Evolutionary conservation across 2,797 vertebrate genomes (phyloP), one percentile per base, ranked within the genome.

Genomic region (Halcyon chelicuti): DNA sequence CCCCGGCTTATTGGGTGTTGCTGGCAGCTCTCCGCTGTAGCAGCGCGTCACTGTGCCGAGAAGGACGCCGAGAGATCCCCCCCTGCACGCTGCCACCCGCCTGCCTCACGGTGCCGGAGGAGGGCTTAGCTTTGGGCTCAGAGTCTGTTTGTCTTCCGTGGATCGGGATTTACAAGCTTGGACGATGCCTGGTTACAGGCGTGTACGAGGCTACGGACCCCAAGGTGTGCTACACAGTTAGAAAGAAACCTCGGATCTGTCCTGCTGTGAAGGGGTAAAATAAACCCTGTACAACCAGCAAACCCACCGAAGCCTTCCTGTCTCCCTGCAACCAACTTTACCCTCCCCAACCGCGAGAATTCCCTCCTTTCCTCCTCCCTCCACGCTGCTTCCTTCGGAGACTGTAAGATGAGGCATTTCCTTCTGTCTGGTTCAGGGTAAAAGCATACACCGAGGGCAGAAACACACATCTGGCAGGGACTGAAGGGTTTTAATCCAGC

Each of bases 401-500:
- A 67, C 88, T 88, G 55, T 73, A 96, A 88, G 63, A 97, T 95
- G 89, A 97, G 72, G 77, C 74, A 86, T 81, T 83, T 94, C 86
- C 49, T 73, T 76, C 93, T 73, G 2, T 76, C 44, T 73, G 87
- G 42, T 94, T 91, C 81, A 85, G 90, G 86, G 93, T 93, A 72
- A 95, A 91, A 90, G 70, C 86, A 35, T 83, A 87, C 97, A 94
- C 94, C 65, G 62, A 85, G 86, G 93, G 93, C 97, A 97, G 91
- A 96, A 95, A 22, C 49, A 88, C 92, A 96, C 96, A 97, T 88
- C 95, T 96, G 96, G 94, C 93, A 97, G 96, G 97, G 94, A 88
- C 95, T 74, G 92, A 97, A 97, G 96, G 94, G 81, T 96, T 97
- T 96, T 86, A 65, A 85, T 85, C 81, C 72, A 84, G 94, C 94